Conservation (phyloP, 2,113 vertebrate genomes). For the Sinosuthora webbiana region DNA sequence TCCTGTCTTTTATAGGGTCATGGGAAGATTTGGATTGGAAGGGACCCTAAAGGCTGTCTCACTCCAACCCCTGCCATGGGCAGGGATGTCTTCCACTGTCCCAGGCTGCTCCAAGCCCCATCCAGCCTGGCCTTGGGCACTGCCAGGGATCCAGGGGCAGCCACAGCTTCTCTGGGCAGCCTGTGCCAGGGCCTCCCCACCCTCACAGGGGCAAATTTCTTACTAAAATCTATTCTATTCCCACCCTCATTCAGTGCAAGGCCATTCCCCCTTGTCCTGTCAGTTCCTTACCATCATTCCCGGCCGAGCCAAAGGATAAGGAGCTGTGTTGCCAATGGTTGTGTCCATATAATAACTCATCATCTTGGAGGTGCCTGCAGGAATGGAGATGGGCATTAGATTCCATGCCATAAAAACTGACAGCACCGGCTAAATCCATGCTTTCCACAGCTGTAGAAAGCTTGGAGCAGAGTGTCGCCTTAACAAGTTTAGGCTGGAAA, state of each 20-base stretch:
- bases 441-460: not conserved
- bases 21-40: not conserved
- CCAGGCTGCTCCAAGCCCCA: rapidly evolving
- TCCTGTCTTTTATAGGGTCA: not conserved
- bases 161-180: not conserved
- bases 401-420: not conserved
- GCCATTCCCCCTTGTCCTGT: not conserved
- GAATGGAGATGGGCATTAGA: not conserved
- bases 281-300: conserved; percentile 79
- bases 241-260: not conserved
- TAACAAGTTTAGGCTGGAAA: not conserved
- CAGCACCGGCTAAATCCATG: not conserved
- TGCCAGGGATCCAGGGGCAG: not conserved
- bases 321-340: conserved; percentile 70
- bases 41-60: too few species aligned
- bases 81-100: not conserved
- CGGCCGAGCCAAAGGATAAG: conserved; percentile 79
- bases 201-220: not conserved
- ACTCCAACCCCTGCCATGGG: not conserved
- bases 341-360: conserved; percentile 95
- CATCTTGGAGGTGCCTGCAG: conserved; percentile 52
- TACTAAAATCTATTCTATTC: not conserved
- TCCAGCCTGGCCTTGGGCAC: not conserved
- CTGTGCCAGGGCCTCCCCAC: not conserved
- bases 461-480: not conserved